Conservation (phyloP, 2,113 vertebrate species). For the Scalopus aquaticus region DNA sequence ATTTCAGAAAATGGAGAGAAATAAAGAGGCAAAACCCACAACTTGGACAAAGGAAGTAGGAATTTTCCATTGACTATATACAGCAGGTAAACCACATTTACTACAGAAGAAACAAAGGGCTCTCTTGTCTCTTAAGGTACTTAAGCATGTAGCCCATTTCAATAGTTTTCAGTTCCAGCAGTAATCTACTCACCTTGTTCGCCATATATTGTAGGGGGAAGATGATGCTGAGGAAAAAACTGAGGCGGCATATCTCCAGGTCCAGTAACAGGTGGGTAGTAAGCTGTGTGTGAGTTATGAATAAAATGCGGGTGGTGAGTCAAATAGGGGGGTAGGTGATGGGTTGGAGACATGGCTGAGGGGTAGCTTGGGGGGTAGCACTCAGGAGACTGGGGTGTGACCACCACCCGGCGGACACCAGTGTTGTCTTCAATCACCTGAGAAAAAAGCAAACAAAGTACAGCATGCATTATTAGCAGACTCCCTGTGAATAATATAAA, state of each 20-base stretch:
- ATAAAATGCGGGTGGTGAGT: conserved; percentile 95
- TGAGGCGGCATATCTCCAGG: conserved; percentile 95
- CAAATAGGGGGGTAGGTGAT: conserved; percentile 95
- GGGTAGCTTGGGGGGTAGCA: conserved; percentile 97
- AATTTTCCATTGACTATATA: not conserved
- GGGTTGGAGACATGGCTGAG: conserved; percentile 96
- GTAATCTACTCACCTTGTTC: conserved; percentile 91
- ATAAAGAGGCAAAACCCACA: not conserved
- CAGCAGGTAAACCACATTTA: not conserved
- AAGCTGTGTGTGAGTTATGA: conserved; percentile 94
- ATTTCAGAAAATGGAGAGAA: not conserved
- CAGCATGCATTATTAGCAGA: not conserved
- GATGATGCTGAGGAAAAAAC: conserved; percentile 96
- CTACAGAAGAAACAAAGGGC: not conserved
- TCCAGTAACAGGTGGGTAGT: conserved; percentile 95
- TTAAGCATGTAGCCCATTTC: not conserved
- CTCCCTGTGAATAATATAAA: not conserved
- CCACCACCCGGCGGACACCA: conserved; percentile 96
- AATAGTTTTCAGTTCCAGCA: not conserved
- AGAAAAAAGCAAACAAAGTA: conserved; percentile 60
- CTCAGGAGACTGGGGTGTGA: conserved; percentile 97
- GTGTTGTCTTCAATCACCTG: conserved; percentile 98
- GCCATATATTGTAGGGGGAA: conserved; percentile 94
- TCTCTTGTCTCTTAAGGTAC: not conserved
- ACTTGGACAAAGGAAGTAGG: not conserved